Evolutionary conservation across 2,888 invertebrate genomes (phyloP), one percentile per base, ranked within the genome.

Genomic region (Mylabris sibirica): DNA sequence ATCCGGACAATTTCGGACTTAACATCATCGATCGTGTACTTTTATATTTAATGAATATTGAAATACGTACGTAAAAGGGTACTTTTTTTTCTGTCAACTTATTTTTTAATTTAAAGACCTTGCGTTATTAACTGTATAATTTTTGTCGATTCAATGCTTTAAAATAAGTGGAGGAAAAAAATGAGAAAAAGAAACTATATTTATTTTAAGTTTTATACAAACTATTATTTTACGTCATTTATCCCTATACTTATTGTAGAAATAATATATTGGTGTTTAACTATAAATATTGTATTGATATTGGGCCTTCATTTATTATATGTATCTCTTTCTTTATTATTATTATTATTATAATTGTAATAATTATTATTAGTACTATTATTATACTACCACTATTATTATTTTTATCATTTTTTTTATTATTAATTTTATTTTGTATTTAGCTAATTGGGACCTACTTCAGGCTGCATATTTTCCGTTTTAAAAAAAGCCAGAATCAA

Each of bases 261-360:
- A 68, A 65, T 69, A 69, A 62, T 68, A 59, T 68, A 69, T 69
- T 69, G 69, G 66, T 69, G 69, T 69, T 69, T 69, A 69, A 69
- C 62, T 62, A 62, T 62, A 57, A 57, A 66, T 69, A 69, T 69
- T 69, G 70, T 66, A 70, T 70, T 59, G 63, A 67, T 67, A 64
- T 70, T 65, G 70, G 70, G 67, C 67, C 70, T 70, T 60, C 65
- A 64, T 64, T 67, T 57, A 57, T 57, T 70, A 67, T 70, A 65
- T 59, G 62, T 63, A 65, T 68, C 63, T 57, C 63, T 59, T 66
- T 66, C 44, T 53, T 53, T 53, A 49, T 20, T 49, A 17, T 49
- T 49, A 49, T 9, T 57, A 57, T 57, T 24, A 14, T 26, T 26
- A 61, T 67, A 60, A 64, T 60, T 57, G n/a, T n/a, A n/a, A 57